Evolutionary conservation across 2,797 vertebrate genomes (phyloP).

Genomic region (Manis javanica): DNA sequence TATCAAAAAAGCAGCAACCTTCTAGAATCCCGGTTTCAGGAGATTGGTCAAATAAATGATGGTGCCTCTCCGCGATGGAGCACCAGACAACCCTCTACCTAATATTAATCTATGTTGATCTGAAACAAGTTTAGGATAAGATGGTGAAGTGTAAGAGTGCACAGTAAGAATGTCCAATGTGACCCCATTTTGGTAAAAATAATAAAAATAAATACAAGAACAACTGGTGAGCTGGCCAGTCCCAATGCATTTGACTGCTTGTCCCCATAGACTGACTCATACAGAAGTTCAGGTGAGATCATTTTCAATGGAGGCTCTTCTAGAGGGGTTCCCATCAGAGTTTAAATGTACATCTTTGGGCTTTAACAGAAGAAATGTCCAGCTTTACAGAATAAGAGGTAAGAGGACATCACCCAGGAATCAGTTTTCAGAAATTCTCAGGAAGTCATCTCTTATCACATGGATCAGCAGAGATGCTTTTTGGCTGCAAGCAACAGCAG

Average conservation of each 20-base stretch:
- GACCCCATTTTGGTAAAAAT: background rate
- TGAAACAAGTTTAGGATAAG: background rate
- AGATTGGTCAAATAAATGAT: background rate
- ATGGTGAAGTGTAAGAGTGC: background rate
- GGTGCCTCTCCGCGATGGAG: background rate
- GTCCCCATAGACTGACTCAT: background rate
- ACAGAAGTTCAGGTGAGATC: background rate
- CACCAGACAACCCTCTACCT: background rate
- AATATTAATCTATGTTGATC: background rate
- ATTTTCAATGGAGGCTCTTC: background rate
- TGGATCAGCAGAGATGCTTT: background rate
- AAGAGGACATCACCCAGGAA: background rate
- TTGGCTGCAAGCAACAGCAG: background rate
- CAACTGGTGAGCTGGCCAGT: background rate
- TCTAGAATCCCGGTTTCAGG: background rate
- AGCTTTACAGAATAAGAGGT: background rate
- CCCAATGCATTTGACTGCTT: background rate
- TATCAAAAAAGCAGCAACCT: background rate
- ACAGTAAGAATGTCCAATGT: background rate
- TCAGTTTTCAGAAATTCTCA: background rate
- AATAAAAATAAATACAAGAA: background rate
- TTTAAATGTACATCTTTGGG: background rate
- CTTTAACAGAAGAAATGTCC: background rate
- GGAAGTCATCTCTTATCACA: background rate
- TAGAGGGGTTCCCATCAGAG: background rate